Conservation (phyloP, 2,888 invertebrate genomes). For the Conops quadrifasciatus region DNA sequence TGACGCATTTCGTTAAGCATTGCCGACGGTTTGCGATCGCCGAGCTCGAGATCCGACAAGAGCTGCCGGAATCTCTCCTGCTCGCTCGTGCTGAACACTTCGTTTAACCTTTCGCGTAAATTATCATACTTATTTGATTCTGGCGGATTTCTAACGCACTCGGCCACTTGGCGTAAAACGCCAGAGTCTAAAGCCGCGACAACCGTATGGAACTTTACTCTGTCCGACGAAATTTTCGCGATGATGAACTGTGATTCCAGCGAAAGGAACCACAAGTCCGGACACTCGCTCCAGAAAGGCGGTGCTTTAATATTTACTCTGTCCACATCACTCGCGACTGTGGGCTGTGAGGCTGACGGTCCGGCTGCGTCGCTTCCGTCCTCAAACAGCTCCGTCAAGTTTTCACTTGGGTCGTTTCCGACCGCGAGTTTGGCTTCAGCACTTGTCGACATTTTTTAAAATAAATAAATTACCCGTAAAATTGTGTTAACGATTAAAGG, state of each 20-base stretch:
- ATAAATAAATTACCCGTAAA: no score
- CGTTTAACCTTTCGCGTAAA: background rate
- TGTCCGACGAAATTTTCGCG: conserved; percentile 2
- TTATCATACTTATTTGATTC: background rate
- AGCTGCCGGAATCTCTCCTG: no score
- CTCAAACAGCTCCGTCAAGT: no score
- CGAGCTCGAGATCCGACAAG: no score
- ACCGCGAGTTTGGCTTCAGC: no score
- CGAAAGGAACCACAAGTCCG: conserved; percentile 9
- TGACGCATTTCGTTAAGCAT: background rate
- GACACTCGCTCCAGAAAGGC: background rate
- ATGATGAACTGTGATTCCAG: conserved; percentile 4
- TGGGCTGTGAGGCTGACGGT: background rate
- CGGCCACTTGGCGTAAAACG: conserved; percentile 3
- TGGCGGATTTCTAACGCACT: background rate
- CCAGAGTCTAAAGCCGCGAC: background rate
- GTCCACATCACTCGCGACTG: background rate
- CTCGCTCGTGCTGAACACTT: background rate
- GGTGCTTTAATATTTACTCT: background rate
- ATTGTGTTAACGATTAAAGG: no score
- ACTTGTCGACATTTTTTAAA: no score
- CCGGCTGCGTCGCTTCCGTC: background rate
- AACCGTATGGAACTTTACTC: conserved; percentile 1
- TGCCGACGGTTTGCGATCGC: background rate
- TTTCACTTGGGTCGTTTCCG: no score